Percentiles rank a stretch among this genome's conserved stretches.
Conservation (phyloP, 1,140 invertebrate species). For the Drosophila teissieri region DNA sequence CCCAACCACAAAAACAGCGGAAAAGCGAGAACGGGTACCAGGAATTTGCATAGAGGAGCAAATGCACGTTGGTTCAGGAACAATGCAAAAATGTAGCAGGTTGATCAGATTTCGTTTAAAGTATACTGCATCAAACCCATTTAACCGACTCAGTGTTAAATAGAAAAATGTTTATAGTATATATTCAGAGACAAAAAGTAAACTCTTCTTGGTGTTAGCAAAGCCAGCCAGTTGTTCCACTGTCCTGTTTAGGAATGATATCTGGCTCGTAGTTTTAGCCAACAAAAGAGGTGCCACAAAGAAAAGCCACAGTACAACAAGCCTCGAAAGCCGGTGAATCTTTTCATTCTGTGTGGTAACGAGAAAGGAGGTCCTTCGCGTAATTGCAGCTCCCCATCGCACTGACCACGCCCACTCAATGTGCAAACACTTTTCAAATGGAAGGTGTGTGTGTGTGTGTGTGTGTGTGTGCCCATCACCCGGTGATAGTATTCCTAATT, state of each 20-base stretch:
- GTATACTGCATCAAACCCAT: not conserved
- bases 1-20: conserved; percentile 33
- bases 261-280: conserved; percentile 17
- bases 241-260: conserved; percentile 8
- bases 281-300: conserved; percentile 40
- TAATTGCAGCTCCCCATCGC: conserved; percentile 59
- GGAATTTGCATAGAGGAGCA: conserved; percentile 42
- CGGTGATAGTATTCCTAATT: conserved; percentile 54
- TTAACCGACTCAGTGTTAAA: too few species aligned
- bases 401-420: conserved; percentile 63
- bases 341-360: conserved; percentile 22
- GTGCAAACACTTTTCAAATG: conserved; percentile 56
- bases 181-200: too few species aligned
- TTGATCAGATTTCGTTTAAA: not conserved
- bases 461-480: not conserved
- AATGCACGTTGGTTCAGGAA: conserved; percentile 12
- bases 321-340: conserved; percentile 16
- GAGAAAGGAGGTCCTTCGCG: conserved; percentile 16
- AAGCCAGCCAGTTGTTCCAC: not conserved
- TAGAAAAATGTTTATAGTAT: too few species aligned
- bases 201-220: too few species aligned
- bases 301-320: conserved; percentile 34
- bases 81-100: not conserved
- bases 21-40: conserved; percentile 30
- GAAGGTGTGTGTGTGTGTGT: conserved; percentile 7